Evolutionary conservation across 2,888 invertebrate species (phyloP).

Genomic region (Lottia gigantea): DNA sequence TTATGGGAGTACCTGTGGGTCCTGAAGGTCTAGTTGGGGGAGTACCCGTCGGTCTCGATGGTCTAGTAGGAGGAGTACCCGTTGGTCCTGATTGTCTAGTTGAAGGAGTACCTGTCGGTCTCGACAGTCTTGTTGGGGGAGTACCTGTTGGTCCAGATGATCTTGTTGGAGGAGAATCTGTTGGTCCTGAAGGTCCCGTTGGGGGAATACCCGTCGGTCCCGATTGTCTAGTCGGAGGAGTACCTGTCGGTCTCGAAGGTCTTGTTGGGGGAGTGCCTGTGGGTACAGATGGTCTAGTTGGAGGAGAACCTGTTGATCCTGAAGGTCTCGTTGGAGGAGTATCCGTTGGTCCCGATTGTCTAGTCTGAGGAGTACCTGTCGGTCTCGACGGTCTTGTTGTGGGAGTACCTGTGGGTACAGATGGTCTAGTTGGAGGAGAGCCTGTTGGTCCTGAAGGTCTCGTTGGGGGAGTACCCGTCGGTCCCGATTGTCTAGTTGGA

Average conservation of each 20-base stretch:
- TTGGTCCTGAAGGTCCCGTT: background rate
- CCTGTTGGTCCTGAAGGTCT: too few species aligned
- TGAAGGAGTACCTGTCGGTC: background rate
- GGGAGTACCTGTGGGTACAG: too few species aligned
- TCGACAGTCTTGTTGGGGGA: background rate
- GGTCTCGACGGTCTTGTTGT: too few species aligned
- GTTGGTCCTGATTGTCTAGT: background rate
- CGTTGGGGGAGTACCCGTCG: too few species aligned
- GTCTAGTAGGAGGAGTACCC: background rate
- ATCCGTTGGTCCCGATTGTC: background rate
- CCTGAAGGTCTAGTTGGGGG: background rate
- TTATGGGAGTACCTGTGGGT: background rate
- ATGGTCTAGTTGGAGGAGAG: too few species aligned
- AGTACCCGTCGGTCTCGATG: background rate
- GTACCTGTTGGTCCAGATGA: background rate
- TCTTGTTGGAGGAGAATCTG: background rate
- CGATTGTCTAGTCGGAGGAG: background rate
- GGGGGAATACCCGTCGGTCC: background rate
- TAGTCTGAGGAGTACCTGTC: too few species aligned
- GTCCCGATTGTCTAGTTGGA: too few species aligned
- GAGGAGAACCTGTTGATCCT: background rate
- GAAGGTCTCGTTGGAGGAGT: background rate
- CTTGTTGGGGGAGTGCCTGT: background rate
- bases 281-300: background rate
- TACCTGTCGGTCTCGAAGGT: background rate